phyloP scores from a whole-genome alignment of 2,888 invertebrate species.

The Chironomus riparius region DNA sequence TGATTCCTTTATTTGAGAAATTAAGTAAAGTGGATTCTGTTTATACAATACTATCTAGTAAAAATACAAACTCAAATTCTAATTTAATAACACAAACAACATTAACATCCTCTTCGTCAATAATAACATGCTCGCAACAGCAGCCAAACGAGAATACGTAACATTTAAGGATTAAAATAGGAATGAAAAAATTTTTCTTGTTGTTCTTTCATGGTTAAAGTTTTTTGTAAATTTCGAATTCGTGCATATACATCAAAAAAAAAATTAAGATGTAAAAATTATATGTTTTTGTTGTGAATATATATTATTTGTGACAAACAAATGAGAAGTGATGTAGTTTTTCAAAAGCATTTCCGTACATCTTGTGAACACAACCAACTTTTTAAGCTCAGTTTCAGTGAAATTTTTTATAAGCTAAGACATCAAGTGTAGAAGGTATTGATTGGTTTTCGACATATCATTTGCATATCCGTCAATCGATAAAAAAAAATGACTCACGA shows the following conservation, averaged over 20 bases:
- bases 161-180: slow-evolving; percentile 14
- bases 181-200: slow-evolving; percentile 1
- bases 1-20: slow-evolving; percentile 97
- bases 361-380: too few relatives aligned
- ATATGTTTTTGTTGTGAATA: too few relatives aligned
- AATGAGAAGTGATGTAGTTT: too few relatives aligned
- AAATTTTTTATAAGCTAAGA: too few relatives aligned
- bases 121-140: slow-evolving; percentile 11
- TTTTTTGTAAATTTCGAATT: not conserved
- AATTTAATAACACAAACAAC: slow-evolving; percentile 7
- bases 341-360: too few relatives aligned
- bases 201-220: slow-evolving; percentile 13
- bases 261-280: too few relatives aligned
- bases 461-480: not conserved
- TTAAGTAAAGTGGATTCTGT: slow-evolving; percentile 95
- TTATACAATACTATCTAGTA: slow-evolving; percentile 84
- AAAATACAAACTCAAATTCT: slow-evolving; percentile 14
- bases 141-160: slow-evolving; percentile 20
- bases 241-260: not conserved
- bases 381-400: too few relatives aligned
- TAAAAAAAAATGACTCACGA: too few relatives aligned
- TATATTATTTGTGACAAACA: too few relatives aligned
- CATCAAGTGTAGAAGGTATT: too few relatives aligned
- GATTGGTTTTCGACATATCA: not conserved
- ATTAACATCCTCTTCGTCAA: slow-evolving; percentile 14